phyloP scores from a whole-genome alignment of 1,140 invertebrate species.

The Babylonia areolata region DNA sequence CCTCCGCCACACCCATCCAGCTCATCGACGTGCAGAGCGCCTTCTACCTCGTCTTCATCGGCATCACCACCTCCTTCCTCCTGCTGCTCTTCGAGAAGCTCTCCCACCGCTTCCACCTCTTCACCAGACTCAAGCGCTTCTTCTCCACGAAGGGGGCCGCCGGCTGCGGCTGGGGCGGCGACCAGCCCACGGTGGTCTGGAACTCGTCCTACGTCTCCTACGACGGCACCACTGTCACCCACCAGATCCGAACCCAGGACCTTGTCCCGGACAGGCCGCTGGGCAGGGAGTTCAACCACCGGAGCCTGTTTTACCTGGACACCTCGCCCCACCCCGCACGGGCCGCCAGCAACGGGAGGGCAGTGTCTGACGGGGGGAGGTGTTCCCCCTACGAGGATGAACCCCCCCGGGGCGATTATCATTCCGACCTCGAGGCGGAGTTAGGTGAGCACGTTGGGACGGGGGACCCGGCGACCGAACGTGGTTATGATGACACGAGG shows the following conservation, averaged over 20 bases:
- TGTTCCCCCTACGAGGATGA: too few species aligned
- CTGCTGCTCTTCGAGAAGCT: conserved; percentile 35
- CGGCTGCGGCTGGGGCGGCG: neutral
- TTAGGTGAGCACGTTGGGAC: too few species aligned
- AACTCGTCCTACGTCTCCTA: neutral
- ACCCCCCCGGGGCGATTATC: too few species aligned
- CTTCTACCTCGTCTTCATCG: conserved; percentile 50
- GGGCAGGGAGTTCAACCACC: neutral
- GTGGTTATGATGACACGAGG: too few species aligned
- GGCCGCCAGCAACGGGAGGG: neutral
- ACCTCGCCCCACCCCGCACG: neutral
- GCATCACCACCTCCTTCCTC: conserved; percentile 39
- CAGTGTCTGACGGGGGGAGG: neutral
- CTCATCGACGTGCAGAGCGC: conserved; percentile 55
- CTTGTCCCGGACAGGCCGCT: neutral
- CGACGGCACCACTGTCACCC: neutral
- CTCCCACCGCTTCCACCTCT: neutral
- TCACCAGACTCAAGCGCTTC: neutral
- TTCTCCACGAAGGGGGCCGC: neutral
- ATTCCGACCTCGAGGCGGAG: too few species aligned
- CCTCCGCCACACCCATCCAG: conserved; percentile 46
- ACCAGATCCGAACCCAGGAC: neutral
- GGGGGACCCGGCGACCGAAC: too few species aligned
- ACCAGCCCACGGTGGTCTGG: neutral
- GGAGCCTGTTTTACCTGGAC: neutral